These are phyloP conservation scores for Archaeoteleia sp. DNA, from an alignment of 2,888 invertebrate species.

Conservation along the genomic window DNA sequence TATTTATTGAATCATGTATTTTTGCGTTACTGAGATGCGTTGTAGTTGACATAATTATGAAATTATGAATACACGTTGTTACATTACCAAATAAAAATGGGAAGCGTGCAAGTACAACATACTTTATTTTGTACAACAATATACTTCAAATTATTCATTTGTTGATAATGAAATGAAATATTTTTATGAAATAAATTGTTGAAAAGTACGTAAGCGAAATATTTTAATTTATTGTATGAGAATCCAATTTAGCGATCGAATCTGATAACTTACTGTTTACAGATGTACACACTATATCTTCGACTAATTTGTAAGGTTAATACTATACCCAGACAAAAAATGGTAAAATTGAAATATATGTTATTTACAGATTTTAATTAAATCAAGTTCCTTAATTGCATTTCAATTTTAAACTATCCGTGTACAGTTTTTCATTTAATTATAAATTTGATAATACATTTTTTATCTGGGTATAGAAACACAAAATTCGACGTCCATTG, in stretches of 20 bases:
- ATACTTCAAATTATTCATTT: too few species aligned
- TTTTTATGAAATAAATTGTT: background rate
- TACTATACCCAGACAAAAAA: conserved; percentile 9
- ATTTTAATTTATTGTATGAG: too few species aligned
- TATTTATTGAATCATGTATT: conserved; percentile 32
- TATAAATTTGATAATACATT: too few species aligned
- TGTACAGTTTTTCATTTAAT: background rate
- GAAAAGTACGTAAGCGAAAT: background rate
- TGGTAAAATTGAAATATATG: background rate
- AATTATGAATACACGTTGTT: conserved; percentile 15
- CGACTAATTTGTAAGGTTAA: background rate
- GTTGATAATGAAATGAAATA: too few species aligned
- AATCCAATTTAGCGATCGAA: too few species aligned
- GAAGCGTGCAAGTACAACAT: conserved; percentile 26
- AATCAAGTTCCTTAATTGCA: too few species aligned
- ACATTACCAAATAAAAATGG: conserved; percentile 28
- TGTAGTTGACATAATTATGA: conserved; percentile 11
- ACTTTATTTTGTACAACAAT: conserved; percentile 25
- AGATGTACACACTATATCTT: too few species aligned
- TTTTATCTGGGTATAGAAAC: conserved; percentile 11
- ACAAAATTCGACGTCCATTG: conserved; percentile 15
- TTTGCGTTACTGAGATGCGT: conserved; percentile 2
- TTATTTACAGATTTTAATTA: too few species aligned
- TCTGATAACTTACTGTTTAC: too few species aligned
- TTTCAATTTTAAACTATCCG: too few species aligned